Percentiles rank a stretch among this genome's conserved stretches.
Conservation (phyloP, 2,797 vertebrate genomes). For the Xenopus petersii region DNA sequence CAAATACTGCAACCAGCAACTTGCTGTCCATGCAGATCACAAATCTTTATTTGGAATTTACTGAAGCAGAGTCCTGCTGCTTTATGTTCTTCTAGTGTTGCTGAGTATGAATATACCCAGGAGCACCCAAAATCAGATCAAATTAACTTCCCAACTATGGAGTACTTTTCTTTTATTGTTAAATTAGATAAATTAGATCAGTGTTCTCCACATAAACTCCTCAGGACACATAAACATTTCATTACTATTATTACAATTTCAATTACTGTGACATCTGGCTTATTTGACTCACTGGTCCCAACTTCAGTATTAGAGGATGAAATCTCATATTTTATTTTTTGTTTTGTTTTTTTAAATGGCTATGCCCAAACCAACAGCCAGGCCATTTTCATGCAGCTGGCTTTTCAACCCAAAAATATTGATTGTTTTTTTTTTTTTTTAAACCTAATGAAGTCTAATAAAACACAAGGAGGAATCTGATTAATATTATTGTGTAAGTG, state of each 20-base stretch:
- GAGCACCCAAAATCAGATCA: conserved; percentile 48
- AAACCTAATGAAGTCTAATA: not conserved
- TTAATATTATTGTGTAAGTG: too few species aligned
- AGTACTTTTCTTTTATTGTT: conserved; percentile 44
- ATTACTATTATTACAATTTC: conserved; percentile 43
- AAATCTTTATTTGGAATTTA: conserved; percentile 33
- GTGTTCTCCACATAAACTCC: conserved; percentile 51
- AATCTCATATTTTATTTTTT: not conserved
- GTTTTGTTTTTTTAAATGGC: conserved; percentile 25
- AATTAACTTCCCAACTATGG: conserved; percentile 52
- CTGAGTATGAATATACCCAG: conserved; percentile 31
- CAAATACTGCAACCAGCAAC: conserved; percentile 22
- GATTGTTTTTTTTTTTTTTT: not conserved
- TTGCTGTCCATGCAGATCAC: conserved; percentile 15
- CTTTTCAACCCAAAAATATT: not conserved
- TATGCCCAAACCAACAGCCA: not conserved
- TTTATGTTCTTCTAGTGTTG: conserved; percentile 32
- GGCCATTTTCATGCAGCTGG: not conserved
- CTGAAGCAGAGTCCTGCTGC: conserved; percentile 39
- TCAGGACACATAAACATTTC: conserved; percentile 50
- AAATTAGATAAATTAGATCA: conserved; percentile 52
- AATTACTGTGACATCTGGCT: conserved; percentile 57
- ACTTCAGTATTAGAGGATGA: conserved; percentile 13
- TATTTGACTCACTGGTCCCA: conserved; percentile 31
- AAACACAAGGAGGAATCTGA: not conserved